These are phyloP conservation scores for Balaeniceps rex DNA, from an alignment of 2,113 vertebrate genomes.

Conservation along the genomic window DNA sequence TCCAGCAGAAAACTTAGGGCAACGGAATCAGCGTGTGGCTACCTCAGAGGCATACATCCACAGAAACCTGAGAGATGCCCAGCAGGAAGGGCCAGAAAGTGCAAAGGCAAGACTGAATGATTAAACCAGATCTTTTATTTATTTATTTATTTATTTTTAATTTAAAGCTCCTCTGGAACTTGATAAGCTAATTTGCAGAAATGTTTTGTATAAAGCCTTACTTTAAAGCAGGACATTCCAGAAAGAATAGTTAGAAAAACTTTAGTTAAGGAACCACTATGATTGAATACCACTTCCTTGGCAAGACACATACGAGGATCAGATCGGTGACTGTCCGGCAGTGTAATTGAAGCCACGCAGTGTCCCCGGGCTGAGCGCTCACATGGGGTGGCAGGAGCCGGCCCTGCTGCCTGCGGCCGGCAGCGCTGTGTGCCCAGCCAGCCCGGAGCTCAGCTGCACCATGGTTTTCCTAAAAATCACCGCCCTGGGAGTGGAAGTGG, in stretches of 20 bases:
- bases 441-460: background rate
- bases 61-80: background rate
- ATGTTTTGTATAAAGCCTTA: background rate
- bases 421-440: background rate
- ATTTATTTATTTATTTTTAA: background rate
- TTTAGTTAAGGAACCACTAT: background rate
- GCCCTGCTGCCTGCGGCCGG: background rate
- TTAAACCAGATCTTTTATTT: background rate
- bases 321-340: background rate
- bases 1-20: background rate
- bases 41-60: too few species aligned
- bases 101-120: background rate
- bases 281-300: background rate
- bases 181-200: background rate
- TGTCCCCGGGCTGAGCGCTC: background rate
- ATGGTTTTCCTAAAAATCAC: background rate
- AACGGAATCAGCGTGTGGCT: background rate
- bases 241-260: background rate
- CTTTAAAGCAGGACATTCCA: background rate
- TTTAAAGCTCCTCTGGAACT: background rate
- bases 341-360: rapidly evolving
- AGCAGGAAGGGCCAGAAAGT: background rate
- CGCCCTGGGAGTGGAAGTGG: background rate
- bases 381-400: background rate
- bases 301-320: background rate